Evolutionary conservation across 2,113 vertebrate genomes (phyloP).

Genomic region (Melozone crissalis): DNA sequence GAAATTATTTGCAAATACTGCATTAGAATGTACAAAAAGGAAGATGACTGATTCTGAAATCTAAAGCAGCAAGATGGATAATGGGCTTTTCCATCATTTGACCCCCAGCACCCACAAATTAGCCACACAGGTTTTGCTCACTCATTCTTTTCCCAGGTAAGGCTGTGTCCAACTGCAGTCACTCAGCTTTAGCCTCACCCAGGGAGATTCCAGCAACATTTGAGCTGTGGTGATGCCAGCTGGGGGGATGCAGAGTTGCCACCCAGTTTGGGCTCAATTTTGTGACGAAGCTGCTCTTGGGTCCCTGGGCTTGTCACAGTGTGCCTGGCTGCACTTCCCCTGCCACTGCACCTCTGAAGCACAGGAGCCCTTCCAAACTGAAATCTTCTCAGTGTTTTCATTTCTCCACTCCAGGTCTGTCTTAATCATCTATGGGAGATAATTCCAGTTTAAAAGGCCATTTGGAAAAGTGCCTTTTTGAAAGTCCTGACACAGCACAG

Average conservation of each 20-base stretch:
- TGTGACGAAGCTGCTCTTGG: background rate
- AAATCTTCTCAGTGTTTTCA: background rate
- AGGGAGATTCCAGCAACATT: background rate
- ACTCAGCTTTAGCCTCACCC: background rate
- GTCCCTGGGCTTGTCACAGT: background rate
- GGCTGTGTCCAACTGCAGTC: background rate
- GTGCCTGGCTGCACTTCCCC: background rate
- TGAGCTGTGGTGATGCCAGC: background rate
- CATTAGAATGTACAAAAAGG: background rate
- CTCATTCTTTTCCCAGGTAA: background rate
- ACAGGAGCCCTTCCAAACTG: background rate
- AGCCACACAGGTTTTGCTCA: background rate
- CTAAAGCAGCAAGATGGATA: background rate
- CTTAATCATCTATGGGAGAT: background rate
- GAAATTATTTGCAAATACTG: background rate
- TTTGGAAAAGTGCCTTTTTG: background rate
- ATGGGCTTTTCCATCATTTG: background rate
- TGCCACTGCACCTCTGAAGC: background rate
- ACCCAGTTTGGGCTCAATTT: background rate
- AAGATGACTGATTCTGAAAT: background rate
- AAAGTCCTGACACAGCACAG: background rate
- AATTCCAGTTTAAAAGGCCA: constrained; percentile 29
- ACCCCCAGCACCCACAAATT: background rate
- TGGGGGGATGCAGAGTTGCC: background rate
- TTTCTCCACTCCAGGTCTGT: background rate